Evolutionary conservation across 1,140 invertebrate species (phyloP), one percentile per base, ranked within the genome.

Genomic region (Asobara japonica): DNA sequence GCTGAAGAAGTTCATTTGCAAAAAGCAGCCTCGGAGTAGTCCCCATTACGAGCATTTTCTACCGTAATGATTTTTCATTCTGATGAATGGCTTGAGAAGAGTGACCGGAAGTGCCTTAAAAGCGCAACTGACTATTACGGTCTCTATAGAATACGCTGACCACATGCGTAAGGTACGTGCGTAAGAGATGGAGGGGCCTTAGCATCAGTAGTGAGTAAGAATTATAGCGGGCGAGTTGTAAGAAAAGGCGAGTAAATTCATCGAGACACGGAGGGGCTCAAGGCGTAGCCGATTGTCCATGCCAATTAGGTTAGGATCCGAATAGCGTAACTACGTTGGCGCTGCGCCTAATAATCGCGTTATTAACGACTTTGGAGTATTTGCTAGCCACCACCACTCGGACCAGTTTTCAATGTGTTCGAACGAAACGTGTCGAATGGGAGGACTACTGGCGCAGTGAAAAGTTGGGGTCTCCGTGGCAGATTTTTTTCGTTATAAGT

Each of bases 331-430:
- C 76, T 71, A 60, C 36, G 75, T 69, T 82, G 80, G 78, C 79
- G 61, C 66, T 72, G 78, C 73, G 79, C 77, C 79, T 82, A 83
- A 83, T 83, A 82, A 83, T 83, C 77, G 76, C 76, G 72, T 83
- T 81, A 83, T 82, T 81, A 82, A 82, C 77, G 77, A 80, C 74
- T 74, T n/a, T 65, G 64, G 33, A 13, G 48, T 74, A 65, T 74
- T 72, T 65, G 65, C 69, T 18, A 64, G 38, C 66, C 56, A 18
- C 5, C 31, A 36, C 5, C 66, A 51, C 11, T 27, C 36, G n/a
- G 36, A 38, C 36, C 2, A 38, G 36, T 38, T 38, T n/a, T 38
- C 36, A 38, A 38, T 38, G 3, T 38, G n/a, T 38, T 10, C 36
- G n/a, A 10, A 38, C 8, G 36, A 38, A 38, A 38, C 10, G 36